Conservation (phyloP, 2,888 invertebrate genomes). For the Arrhopalites spinosus region DNA sequence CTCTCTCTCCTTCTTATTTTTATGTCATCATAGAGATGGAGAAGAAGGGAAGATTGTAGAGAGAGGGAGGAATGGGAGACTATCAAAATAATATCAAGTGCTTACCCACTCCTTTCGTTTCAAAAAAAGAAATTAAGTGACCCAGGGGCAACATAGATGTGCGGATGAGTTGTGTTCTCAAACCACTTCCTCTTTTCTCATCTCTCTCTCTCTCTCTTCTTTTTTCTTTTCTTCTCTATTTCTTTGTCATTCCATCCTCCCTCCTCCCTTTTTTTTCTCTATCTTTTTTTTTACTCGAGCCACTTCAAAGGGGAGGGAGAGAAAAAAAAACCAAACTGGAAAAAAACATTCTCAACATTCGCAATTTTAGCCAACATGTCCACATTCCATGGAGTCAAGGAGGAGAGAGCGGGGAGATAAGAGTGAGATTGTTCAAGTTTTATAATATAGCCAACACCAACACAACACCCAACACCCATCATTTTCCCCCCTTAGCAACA, state of each 20-base stretch:
- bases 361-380: no score
- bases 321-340: no score
- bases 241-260: slow-evolving; percentile 8
- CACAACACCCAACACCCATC: no score
- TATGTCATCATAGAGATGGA: slow-evolving; percentile 28
- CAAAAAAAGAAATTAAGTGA: slow-evolving; percentile 46
- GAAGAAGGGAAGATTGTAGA: neutral
- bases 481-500: no score
- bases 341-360: no score
- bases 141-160: slow-evolving; percentile 42
- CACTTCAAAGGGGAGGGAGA: neutral
- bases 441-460: no score
- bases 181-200: slow-evolving; percentile 12
- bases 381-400: no score
- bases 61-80: slow-evolving; percentile 11
- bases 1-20: slow-evolving; percentile 36
- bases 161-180: slow-evolving; percentile 34
- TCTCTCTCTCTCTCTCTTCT: neutral
- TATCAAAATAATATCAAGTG: slow-evolving; percentile 44
- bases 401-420: no score
- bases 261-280: slow-evolving; percentile 5
- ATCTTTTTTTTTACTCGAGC: neutral
- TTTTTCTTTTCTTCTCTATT: slow-evolving; percentile 4
- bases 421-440: no score
- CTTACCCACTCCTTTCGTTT: slow-evolving; percentile 39